Conservation (phyloP, 2,797 vertebrate species). For the Neoniphon sammara region DNA sequence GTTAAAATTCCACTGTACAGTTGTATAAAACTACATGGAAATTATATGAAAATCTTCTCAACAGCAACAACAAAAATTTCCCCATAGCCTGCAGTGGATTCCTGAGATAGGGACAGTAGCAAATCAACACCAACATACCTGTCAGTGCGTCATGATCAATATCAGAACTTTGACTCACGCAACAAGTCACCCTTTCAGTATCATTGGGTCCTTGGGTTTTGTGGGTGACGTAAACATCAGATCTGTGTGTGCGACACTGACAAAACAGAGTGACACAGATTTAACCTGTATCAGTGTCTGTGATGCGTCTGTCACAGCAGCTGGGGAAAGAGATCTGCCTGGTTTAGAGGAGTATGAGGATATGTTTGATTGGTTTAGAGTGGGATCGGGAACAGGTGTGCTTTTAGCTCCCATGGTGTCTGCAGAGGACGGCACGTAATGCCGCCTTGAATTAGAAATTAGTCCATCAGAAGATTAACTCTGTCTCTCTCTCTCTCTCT, state of each 20-base stretch:
- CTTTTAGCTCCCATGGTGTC: conserved; percentile 15
- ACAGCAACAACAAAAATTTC: too few species aligned
- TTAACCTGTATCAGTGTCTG: conserved; percentile 1
- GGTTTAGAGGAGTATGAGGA: conserved; percentile 24
- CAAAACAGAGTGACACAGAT: background rate
- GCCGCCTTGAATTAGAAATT: conserved; percentile 31
- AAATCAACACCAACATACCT: too few species aligned
- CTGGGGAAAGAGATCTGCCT: conserved; percentile 23
- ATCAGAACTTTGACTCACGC: too few species aligned
- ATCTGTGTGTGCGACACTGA: background rate
- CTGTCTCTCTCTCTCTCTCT: background rate
- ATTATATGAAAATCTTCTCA: too few species aligned
- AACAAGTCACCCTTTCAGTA: background rate
- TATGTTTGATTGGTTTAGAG: conserved; percentile 47
- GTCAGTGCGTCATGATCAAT: too few species aligned
- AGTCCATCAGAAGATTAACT: conserved; percentile 57
- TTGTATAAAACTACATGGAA: background rate
- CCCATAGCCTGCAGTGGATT: too few species aligned
- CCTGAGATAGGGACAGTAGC: too few species aligned
- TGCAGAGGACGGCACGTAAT: conserved; percentile 6
- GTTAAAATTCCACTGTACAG: background rate
- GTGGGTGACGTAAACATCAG: background rate
- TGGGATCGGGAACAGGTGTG: conserved; percentile 27
- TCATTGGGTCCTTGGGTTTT: too few species aligned
- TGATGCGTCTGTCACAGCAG: conserved; percentile 5